These are phyloP conservation scores for Calypte anna DNA, from an alignment of 2,113 vertebrate genomes.

Conservation along the genomic window DNA sequence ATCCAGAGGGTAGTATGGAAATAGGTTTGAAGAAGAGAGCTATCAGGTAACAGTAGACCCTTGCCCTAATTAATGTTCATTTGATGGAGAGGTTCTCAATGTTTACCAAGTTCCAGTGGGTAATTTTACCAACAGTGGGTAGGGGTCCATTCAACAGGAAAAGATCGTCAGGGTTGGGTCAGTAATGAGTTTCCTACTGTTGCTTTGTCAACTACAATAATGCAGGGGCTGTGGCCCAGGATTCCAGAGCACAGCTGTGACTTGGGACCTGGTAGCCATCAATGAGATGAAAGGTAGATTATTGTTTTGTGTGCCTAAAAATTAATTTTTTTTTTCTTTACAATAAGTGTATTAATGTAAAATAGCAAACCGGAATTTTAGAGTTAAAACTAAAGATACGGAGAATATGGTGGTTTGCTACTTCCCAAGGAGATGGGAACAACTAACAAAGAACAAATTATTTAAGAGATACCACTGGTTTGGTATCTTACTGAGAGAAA, in stretches of 20 bases:
- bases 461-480: background rate
- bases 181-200: background rate
- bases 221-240: background rate
- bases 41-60: background rate
- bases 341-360: conserved; percentile 78
- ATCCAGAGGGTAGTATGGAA: background rate
- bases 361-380: conserved; percentile 47
- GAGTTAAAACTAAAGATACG: conserved; percentile 24
- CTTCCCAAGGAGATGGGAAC: background rate
- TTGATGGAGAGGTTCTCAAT: background rate
- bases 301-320: conserved; percentile 58
- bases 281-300: conserved; percentile 31
- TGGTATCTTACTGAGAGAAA: background rate
- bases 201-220: background rate
- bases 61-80: background rate
- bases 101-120: background rate
- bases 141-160: background rate
- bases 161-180: background rate
- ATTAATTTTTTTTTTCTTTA: background rate
- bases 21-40: background rate
- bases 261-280: background rate
- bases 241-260: background rate
- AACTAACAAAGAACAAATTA: background rate
- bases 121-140: background rate
- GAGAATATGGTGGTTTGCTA: background rate